Evolutionary conservation across 2,113 vertebrate species (phyloP), one percentile per base, ranked within the genome.

Genomic region (Anseranas semipalmata): DNA sequence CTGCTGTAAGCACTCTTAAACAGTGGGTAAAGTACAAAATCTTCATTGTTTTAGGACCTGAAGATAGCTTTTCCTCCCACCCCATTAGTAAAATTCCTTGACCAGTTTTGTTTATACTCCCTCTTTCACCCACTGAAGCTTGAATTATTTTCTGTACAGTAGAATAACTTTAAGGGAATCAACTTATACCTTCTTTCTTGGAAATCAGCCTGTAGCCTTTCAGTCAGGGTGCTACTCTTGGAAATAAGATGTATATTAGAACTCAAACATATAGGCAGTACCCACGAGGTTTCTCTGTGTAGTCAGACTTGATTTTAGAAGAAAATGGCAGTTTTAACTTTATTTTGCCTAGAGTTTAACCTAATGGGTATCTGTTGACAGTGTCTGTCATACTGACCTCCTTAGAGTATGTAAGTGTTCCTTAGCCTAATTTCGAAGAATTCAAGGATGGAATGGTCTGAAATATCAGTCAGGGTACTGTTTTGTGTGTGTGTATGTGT

Each of bases 261-360:
- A 73, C 18, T 92, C 75, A 73, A 68, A 83, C 16, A 41, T 33
- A n/a, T 21, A 85, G 53, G 48, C 82, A 50, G 59, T 93, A 83
- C 79, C 85, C 67, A 80, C 46, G 53, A 85, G 74, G 71, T 85
- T 82, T 95, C 30, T 65, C 27, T 90, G 66, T 80, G 66, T 68
- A n/a, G 22, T 85, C 66, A 68, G 11, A 39, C 63, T 85, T 93
- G 60, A 95, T 78, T 95, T 93, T 87, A 91, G 77, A 85, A 68
- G 70, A 45, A 91, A 85, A 78, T 93, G 85, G 43, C 92, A 97
- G 70, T 67, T 87, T 82, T 75, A 91, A 75, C 66, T 93, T 95
- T 33, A 37, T 91, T 89, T 89, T 81, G 70, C 89, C 70, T 87
- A 35, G 59, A 87, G 89, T 72, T 78, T 62, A 78, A 67, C 45